A percentile compares a stretch with the other conserved stretches of the same genome.
Evolutionary conservation across 2,888 invertebrate species (phyloP).

Genomic region (Perizoma affinitatum): DNA sequence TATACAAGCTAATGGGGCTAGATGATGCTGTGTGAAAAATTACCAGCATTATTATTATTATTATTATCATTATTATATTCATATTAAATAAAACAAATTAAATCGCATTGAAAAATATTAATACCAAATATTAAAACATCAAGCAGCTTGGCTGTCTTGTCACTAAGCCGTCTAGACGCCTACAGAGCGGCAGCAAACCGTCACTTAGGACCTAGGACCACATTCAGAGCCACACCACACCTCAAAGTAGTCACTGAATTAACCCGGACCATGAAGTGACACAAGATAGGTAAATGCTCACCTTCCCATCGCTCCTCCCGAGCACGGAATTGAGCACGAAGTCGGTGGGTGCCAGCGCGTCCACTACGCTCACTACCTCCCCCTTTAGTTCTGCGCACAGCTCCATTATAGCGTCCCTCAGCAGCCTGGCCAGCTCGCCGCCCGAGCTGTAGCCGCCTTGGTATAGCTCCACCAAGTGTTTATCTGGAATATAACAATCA

Average conservation of each 20-base stretch:
- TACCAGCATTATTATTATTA: no score
- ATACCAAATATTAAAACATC: no score
- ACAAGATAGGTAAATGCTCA: constrained; percentile 56
- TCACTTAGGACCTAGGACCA: no score
- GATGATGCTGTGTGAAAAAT: no score
- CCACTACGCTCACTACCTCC: constrained; percentile 90
- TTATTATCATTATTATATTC: no score
- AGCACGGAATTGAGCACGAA: constrained; percentile 94
- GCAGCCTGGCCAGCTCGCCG: constrained; percentile 80
- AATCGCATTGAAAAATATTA: no score
- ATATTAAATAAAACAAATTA: no score
- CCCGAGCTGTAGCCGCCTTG: constrained; percentile 86
- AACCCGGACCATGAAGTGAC: no score
- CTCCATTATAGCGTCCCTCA: constrained; percentile 87
- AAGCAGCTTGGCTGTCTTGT: no score
- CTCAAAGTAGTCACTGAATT: not conserved
- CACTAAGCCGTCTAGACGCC: not conserved
- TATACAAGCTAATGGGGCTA: no score
- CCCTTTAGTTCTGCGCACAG: constrained; percentile 89
- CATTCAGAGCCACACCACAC: no score
- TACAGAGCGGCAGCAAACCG: no score
- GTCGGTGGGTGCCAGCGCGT: constrained; percentile 95
- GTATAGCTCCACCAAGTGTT: constrained; percentile 89
- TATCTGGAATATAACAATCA: constrained; percentile 69
- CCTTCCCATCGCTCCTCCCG: constrained; percentile 93